Conservation (phyloP, 2,888 invertebrate genomes). For the Steinernema hermaphroditum region DNA sequence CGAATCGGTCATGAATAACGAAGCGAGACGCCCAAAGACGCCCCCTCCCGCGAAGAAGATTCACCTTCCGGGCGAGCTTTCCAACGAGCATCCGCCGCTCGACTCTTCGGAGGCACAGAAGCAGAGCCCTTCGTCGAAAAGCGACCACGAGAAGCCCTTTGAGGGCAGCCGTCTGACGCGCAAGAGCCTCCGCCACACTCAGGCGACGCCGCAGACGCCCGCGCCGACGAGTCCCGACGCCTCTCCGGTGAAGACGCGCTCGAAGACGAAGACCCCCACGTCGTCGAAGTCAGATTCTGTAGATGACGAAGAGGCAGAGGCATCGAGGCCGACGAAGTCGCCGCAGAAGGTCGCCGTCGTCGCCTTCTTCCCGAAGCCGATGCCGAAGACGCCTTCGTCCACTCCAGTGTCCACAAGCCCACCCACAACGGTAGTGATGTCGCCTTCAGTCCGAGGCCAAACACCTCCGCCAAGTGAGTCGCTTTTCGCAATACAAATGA, state of each 20-base stretch:
- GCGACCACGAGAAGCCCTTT: not conserved
- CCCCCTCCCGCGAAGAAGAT: not conserved
- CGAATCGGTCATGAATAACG: slow-evolving; percentile 8
- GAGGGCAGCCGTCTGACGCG: not conserved
- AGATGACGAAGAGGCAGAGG: not conserved
- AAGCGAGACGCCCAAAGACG: not conserved
- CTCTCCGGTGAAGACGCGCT: not conserved
- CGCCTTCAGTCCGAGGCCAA: not conserved
- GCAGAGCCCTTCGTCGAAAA: not conserved
- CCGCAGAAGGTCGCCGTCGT: not conserved
- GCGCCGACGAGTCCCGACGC: not conserved
- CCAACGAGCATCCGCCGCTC: not conserved
- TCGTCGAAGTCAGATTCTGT: not conserved
- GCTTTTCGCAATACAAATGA: not conserved
- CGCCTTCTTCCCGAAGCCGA: not conserved
- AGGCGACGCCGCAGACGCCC: not conserved
- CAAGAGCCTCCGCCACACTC: not conserved
- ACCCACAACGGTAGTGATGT: not conserved
- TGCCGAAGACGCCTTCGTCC: not conserved
- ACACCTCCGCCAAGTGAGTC: not conserved
- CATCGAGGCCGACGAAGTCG: not conserved
- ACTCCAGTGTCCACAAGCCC: not conserved
- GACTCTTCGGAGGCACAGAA: not conserved
- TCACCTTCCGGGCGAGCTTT: not conserved
- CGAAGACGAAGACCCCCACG: not conserved